A percentile compares a stretch with the other conserved stretches of the same genome.
These are phyloP conservation scores for Pyrocephalus nanus DNA, from an alignment of 2,797 vertebrate species.

Conservation along the genomic window DNA sequence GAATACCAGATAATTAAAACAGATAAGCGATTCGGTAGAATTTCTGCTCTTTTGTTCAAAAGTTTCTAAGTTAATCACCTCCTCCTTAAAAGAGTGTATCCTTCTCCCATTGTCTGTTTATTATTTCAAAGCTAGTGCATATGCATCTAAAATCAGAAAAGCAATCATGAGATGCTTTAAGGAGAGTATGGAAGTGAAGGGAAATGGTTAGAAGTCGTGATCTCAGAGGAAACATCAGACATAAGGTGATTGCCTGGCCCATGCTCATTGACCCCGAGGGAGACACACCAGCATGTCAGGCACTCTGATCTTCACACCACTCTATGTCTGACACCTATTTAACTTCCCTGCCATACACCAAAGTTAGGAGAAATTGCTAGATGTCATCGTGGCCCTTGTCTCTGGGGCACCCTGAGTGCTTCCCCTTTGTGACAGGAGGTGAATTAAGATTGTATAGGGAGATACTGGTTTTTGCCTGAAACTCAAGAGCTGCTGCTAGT, in stretches of 20 bases:
- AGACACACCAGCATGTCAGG: background rate
- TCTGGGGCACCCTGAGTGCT: rapidly evolving
- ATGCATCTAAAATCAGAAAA: background rate
- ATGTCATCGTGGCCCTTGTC: background rate
- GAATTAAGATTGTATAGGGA: background rate
- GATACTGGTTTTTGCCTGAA: background rate
- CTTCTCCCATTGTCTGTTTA: background rate
- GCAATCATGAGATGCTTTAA: background rate
- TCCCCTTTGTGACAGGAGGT: background rate
- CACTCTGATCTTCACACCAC: background rate
- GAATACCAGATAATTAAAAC: background rate
- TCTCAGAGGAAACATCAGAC: background rate
- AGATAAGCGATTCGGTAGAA: background rate
- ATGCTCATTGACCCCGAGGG: rapidly evolving
- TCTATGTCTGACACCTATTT: background rate
- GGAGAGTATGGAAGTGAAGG: background rate
- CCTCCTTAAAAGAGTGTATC: background rate
- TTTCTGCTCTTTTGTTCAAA: background rate
- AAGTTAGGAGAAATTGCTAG: background rate
- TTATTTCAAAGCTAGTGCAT: background rate
- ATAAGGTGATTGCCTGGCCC: background rate
- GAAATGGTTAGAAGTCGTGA: background rate
- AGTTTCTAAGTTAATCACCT: background rate
- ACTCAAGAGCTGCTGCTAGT: background rate
- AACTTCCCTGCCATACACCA: background rate